A percentile compares a stretch with the other conserved stretches of the same genome.
Evolutionary conservation across 2,113 vertebrate genomes (phyloP).

Genomic region (Hyaena hyaena): DNA sequence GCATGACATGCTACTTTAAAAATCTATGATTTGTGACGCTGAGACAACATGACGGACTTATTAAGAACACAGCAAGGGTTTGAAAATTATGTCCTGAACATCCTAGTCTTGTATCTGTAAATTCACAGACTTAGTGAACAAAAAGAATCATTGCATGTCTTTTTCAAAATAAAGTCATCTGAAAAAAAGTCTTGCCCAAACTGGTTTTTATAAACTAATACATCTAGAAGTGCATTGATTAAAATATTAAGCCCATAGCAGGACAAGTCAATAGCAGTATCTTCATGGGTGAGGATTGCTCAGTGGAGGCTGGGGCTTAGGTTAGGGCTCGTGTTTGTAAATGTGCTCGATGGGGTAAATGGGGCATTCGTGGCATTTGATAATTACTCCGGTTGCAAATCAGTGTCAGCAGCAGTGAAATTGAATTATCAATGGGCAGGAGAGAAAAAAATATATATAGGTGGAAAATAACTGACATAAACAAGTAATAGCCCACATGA

Average conservation of each 20-base stretch:
- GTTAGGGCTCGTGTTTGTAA: not conserved
- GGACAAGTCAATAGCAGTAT: not conserved
- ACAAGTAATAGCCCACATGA: not conserved
- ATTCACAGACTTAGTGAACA: constrained; percentile 24
- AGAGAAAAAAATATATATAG: not conserved
- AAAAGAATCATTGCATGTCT: not conserved
- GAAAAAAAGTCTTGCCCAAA: constrained; percentile 14
- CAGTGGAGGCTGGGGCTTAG: not conserved
- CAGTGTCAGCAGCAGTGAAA: not conserved
- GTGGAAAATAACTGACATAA: not conserved
- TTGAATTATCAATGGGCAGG: not conserved
- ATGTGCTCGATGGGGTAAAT: not conserved
- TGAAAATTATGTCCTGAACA: constrained; percentile 34
- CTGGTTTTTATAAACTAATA: constrained; percentile 30
- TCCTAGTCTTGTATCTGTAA: constrained; percentile 32
- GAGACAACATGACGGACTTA: constrained; percentile 18
- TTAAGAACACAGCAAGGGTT: constrained; percentile 49
- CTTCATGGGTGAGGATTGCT: not conserved
- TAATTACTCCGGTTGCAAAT: constrained; percentile 32
- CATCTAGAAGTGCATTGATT: not conserved
- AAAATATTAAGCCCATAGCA: not conserved
- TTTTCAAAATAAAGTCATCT: not conserved
- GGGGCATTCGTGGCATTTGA: not conserved
- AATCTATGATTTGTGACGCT: constrained; percentile 19
- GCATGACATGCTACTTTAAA: not conserved